Evolutionary conservation across 1,140 invertebrate genomes (phyloP).

Genomic region (Lucilia cuprina): DNA sequence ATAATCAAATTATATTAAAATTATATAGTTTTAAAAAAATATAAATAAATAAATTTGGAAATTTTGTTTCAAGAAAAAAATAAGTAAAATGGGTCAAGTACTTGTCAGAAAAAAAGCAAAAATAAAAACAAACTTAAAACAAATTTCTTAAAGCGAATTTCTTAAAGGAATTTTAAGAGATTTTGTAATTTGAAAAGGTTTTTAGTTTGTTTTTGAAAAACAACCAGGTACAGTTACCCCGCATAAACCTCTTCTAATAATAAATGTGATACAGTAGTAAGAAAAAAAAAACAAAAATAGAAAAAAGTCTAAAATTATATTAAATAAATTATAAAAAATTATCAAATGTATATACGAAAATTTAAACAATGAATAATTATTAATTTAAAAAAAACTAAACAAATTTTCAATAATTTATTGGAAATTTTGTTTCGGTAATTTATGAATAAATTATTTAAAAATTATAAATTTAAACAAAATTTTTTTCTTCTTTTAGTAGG

Average conservation of each 20-base stretch:
- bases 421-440: no score
- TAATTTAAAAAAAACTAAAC: not conserved
- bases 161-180: not conserved
- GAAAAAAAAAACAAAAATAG: no score
- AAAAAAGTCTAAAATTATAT: slow-evolving; percentile 41
- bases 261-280: slow-evolving; percentile 41
- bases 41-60: not conserved
- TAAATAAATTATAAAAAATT: slow-evolving; percentile 1
- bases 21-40: not conserved
- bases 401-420: not conserved
- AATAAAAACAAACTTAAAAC: not conserved
- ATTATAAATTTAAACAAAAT: not conserved
- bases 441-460: no score
- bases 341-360: not conserved
- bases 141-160: not conserved
- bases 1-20: not conserved
- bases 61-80: not conserved
- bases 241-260: slow-evolving; percentile 41
- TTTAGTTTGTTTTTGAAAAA: not conserved
- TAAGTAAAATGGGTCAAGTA: not conserved
- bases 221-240: not conserved
- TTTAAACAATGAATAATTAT: not conserved
- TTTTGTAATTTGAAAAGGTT: not conserved
- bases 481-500: slow-evolving; percentile 6
- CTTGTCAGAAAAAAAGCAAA: no score